These are phyloP conservation scores for Deilephila elpenor DNA, from an alignment of 2,888 invertebrate species.

Conservation along the genomic window DNA sequence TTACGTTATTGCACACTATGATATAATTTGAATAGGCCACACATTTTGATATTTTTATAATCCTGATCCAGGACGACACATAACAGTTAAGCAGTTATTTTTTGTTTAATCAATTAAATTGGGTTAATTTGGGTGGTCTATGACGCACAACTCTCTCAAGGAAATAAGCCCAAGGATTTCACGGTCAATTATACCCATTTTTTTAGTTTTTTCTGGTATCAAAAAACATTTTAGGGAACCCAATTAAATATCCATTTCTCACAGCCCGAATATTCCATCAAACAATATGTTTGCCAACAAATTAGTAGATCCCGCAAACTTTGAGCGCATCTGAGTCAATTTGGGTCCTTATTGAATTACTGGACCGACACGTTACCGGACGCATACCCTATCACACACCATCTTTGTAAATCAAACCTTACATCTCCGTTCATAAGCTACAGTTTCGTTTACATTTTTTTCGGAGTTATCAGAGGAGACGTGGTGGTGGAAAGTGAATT, in stretches of 20 bases:
- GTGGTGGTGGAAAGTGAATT: constrained; percentile 34
- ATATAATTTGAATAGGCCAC: no score
- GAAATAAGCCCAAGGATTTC: background rate
- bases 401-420: constrained; percentile 40
- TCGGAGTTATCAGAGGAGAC: background rate
- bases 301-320: constrained; percentile 74
- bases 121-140: background rate
- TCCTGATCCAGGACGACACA: no score
- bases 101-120: background rate
- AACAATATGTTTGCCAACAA: constrained; percentile 79
- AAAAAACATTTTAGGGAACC: constrained; percentile 1
- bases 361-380: constrained; percentile 72
- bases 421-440: background rate
- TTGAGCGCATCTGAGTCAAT: constrained; percentile 78
- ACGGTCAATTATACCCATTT: constrained; percentile 2
- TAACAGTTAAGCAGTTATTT: no score
- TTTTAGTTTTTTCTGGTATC: background rate
- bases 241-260: constrained; percentile 46
- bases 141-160: background rate
- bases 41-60: no score
- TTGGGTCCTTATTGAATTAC: constrained; percentile 82
- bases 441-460: constrained; percentile 32
- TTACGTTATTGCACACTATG: no score
- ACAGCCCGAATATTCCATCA: constrained; percentile 52
- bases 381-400: constrained; percentile 27